Evolutionary conservation across 1,140 invertebrate genomes (phyloP), one percentile per base, ranked within the genome.

Genomic region (Ylistrum balloti): DNA sequence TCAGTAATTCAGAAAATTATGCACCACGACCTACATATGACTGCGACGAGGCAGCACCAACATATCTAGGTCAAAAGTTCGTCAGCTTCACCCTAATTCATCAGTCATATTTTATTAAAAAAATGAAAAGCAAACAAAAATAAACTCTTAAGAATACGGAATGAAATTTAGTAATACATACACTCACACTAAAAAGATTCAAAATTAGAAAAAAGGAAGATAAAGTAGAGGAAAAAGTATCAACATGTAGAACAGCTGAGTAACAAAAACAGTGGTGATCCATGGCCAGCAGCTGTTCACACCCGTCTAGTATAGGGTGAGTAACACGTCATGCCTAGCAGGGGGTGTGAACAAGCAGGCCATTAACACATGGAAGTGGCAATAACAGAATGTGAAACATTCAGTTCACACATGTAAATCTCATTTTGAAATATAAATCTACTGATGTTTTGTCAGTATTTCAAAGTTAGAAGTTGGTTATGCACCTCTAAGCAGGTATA

Each of bases 131-230:
- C 9, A 74, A 74, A 74, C 3, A 28, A 74, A 74, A 28, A 74
- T 17, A 74, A 74, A 74, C 56, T 28, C n/a, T 28, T n/a, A 74
- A 74, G 56, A 74, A 74, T 74, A 74, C 56, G 56, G 56, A 74
- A 74, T 74, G 56, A 74, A 74, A 74, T 74, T 28, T 74, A 74
- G 56, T 74, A 74, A 74, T 74, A 74, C n/a, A 13, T 45, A 74
- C 11, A 74, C 45, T 74, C 56, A 74, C 56, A 74, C 56, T 74
- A 74, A n/a, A 74, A 28, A 28, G 28, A 28, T 13, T 13, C 41
- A 74, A 74, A 74, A 74, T 11, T 2, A 56, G 20, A 56, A 22
- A 20, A 74, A 74, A 74, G 28, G 22, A 48, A 17, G 11, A 48
- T 48, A 48, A 48, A 9, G 13, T 38, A n/a, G n/a, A n/a, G n/a